Evolutionary conservation across 1,140 invertebrate species (phyloP), one percentile per base, ranked within the genome.

Genomic region (Nasonia longicornis): DNA sequence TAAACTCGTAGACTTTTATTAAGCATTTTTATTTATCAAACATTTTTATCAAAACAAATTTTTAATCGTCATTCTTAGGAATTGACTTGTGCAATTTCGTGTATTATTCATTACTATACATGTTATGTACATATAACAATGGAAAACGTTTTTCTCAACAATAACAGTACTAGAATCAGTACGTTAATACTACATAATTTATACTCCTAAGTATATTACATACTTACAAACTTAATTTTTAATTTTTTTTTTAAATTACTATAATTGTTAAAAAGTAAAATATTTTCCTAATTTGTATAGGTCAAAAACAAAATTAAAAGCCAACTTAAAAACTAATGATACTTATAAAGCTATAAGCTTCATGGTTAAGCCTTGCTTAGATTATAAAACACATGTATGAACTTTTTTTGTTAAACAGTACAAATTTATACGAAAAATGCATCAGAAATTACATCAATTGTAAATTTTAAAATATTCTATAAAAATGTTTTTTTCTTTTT

Each of bases 11-110:
- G 3, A 58, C 52, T 20, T 58, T 35, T 35, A 35, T 35, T 3
- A 20, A 2, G 7, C 7, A 6, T n/a, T 20, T 58, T 58, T 58
- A 58, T 58, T 58, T 58, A 58, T 58, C 14, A 58, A 58, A 58
- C n/a, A n/a, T 58, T n/a, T 58, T 58, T 58, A 58, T 58, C 52
- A 58, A 58, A 58, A 58, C 52, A 58, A 58, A 58, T 20, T 58
- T 58, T 58, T 58, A 58, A 58, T 58, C 6, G 52, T 58, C 52
- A 58, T 58, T 16, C 52, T 58, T 58, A n/a, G 4, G 52, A 58
- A 58, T 58, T 58, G 20, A 58, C 52, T 58, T 4, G 20, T 2
- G 52, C 20, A n/a, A 58, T 58, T n/a, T 58, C 8, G 38, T 8
- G 38, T 11, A 58, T 1, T 20, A 58, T 58, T 42, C 52, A 6